Percentiles rank a stretch among this genome's conserved stretches.
These are phyloP conservation scores for Candoia aspera DNA, from an alignment of 2,113 vertebrate genomes.

Conservation along the genomic window DNA sequence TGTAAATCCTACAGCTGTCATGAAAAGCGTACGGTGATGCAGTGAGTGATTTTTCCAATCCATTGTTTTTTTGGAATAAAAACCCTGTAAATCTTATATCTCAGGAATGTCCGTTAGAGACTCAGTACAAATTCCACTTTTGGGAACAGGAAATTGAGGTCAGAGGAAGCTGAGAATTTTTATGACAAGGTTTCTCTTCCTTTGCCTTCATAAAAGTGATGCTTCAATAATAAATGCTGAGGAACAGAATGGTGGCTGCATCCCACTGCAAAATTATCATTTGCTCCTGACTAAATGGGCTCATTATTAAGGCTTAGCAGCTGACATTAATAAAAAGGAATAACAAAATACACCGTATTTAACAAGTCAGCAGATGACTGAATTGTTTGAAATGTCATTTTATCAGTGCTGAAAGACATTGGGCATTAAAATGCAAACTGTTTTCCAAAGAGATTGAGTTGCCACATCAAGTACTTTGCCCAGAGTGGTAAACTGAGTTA, in stretches of 20 bases:
- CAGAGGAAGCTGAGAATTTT: neutral
- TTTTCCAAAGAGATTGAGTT: neutral
- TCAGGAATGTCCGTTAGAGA: neutral
- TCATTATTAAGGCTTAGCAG: neutral
- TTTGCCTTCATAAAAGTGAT: neutral
- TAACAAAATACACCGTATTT: neutral
- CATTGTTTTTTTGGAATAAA: neutral
- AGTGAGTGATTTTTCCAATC: neutral
- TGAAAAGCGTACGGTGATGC: neutral
- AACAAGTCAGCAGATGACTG: neutral
- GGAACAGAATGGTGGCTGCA: neutral
- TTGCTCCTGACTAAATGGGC: neutral
- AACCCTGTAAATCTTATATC: neutral
- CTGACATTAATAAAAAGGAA: neutral
- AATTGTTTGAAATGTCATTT: neutral
- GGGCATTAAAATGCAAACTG: slow-evolving; percentile 11
- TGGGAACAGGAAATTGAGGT: neutral
- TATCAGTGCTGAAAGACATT: fast-evolving
- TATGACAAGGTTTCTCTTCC: neutral
- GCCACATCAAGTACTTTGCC: neutral
- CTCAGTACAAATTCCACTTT: neutral
- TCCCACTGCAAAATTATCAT: slow-evolving; percentile 6
- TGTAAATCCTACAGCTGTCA: neutral
- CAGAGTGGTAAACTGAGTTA: neutral
- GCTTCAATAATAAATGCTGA: neutral